Evolutionary conservation across 2,797 vertebrate species (phyloP), one percentile per base, ranked within the genome.

Genomic region (Cichlasoma orientale): DNA sequence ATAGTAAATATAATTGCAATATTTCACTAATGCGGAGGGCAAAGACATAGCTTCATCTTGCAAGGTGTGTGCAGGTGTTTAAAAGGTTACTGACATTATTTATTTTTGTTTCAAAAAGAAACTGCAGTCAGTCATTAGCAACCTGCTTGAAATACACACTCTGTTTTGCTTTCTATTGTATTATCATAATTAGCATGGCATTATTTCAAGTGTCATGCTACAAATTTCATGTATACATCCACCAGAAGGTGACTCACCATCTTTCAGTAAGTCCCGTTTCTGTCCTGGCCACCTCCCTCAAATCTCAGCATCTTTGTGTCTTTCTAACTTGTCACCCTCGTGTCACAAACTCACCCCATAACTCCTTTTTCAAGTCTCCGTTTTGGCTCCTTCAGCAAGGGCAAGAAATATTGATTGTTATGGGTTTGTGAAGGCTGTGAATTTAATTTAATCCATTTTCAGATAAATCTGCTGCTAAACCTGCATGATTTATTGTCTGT

Each of bases 351-450:
- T 29, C 61, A 55, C 8, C 19, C 23, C 23, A 4, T 11, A 56
- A 77, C 47, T 66, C 41, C 18, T 79, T 53, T 56, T 58, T 68
- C 44, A 74, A 27, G 2, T 57, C 27, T 79, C 29, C 72, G 9
- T 56, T 84, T 57, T 56, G 38, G 41, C 50, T 75, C 69, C 55
- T 75, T 77, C 58, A 70, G 70, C 58, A 75, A 82, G 66, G 63
- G 27, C 25, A 23, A 58, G 54, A 82, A 57, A 61, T 88, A 86
- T 92, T 69, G 85, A 88, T 88, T 84, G 77, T 83, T 74, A 44
- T 38, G 70, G 71, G 61, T n/a, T 74, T 75, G 52, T 63, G 54
- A 73, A 56, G 69, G 56, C 68, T 78, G 79, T 19, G 8, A 52
- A 57, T 85, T 87, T 52, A 74, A 80, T 83, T 82, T 57, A 80